Percentiles rank a stretch among this genome's conserved stretches.
Conservation (phyloP, 1,140 invertebrate species). For the Calosoma granatense region DNA sequence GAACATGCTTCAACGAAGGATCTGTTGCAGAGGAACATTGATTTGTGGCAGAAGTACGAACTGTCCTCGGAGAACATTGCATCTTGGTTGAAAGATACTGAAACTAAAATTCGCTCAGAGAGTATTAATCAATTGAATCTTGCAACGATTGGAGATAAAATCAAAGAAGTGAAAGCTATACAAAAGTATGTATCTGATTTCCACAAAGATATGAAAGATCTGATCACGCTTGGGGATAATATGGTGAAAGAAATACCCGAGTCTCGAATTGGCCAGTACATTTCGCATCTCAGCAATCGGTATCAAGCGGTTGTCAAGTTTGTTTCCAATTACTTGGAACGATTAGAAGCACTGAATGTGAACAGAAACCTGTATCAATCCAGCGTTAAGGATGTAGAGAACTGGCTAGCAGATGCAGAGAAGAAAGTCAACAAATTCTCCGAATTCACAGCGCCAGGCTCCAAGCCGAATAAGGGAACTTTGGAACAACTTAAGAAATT, state of each 20-base stretch:
- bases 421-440: constrained; percentile 58
- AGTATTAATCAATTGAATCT: constrained; percentile 59
- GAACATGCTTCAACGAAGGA: constrained; percentile 58
- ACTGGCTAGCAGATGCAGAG: constrained; percentile 70
- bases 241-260: constrained; percentile 70
- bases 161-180: constrained; percentile 53
- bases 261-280: constrained; percentile 67
- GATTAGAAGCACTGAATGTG: constrained; percentile 53
- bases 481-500: constrained; percentile 65
- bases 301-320: constrained; percentile 68
- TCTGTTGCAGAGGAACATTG: constrained; percentile 59
- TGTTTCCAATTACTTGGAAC: constrained; percentile 53
- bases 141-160: constrained; percentile 59
- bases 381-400: constrained; percentile 57
- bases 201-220: constrained; percentile 51
- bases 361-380: constrained; percentile 56
- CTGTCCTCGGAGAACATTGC: constrained; percentile 61
- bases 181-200: constrained; percentile 52
- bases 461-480: constrained; percentile 56
- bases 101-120: constrained; percentile 66
- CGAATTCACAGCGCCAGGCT: constrained; percentile 49
- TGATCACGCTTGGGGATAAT: constrained; percentile 57
- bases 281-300: constrained; percentile 62
- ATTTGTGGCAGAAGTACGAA: constrained; percentile 74
- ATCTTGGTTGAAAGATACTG: constrained; percentile 78